Evolutionary conservation across 2,797 vertebrate species (phyloP).

Genomic region (Bucorvus abyssinicus): DNA sequence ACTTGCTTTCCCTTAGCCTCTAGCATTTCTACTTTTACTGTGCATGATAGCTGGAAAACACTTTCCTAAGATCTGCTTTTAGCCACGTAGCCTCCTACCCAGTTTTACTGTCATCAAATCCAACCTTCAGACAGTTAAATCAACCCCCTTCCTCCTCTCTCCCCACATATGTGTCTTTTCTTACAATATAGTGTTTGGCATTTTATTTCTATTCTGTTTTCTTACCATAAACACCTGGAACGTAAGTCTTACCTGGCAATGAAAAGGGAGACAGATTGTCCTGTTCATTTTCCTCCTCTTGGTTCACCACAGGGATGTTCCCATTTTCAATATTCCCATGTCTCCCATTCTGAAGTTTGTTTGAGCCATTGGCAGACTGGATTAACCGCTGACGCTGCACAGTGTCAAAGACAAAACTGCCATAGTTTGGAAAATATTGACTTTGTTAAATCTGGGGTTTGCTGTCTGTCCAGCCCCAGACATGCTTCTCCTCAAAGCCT

Average conservation of each 20-base stretch:
- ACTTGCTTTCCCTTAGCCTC: neutral
- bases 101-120: neutral
- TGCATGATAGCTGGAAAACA: neutral
- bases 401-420: slow-evolving; percentile 51
- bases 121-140: neutral
- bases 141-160: neutral
- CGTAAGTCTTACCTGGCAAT: slow-evolving; percentile 80
- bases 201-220: neutral
- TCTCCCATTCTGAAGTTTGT: slow-evolving; percentile 85
- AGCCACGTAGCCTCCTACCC: neutral
- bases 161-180: neutral
- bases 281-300: slow-evolving; percentile 73
- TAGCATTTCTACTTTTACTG: neutral
- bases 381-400: slow-evolving; percentile 90
- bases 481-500: neutral
- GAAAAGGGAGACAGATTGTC: slow-evolving; percentile 87
- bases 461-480: neutral
- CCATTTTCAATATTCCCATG: slow-evolving; percentile 90
- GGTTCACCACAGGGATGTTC: slow-evolving; percentile 84
- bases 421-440: neutral
- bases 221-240: neutral
- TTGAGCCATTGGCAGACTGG: slow-evolving; percentile 86
- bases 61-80: neutral
- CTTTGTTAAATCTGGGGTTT: neutral
- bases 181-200: neutral